These are phyloP conservation scores for Prorops nasuta DNA, from an alignment of 1,140 invertebrate species.

Conservation along the genomic window DNA sequence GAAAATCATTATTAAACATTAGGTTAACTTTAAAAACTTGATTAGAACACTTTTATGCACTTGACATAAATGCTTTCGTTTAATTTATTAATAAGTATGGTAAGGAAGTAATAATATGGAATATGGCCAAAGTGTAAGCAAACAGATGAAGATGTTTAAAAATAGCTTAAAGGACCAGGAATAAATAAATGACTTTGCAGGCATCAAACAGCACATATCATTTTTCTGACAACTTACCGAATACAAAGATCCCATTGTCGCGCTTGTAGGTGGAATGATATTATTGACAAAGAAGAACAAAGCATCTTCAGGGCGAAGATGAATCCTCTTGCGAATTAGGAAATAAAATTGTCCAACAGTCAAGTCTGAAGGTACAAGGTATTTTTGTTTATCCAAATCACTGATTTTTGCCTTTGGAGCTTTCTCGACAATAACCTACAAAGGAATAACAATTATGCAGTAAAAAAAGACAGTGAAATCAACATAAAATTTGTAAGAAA, in stretches of 20 bases:
- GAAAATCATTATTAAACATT: no score
- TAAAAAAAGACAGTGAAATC: no score
- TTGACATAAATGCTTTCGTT: no score
- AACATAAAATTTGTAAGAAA: no score
- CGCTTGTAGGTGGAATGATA: constrained; percentile 97
- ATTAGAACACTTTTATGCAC: no score
- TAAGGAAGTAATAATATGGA: no score
- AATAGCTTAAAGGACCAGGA: neutral
- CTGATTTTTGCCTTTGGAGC: constrained; percentile 97
- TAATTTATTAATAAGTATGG: no score
- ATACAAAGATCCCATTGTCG: constrained; percentile 99
- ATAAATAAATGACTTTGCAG: constrained; percentile 6
- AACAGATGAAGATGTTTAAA: neutral
- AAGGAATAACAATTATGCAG: constrained; percentile 15
- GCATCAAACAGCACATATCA: no score
- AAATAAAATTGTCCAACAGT: constrained; percentile 99
- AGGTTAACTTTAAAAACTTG: no score
- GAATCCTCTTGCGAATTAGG: constrained; percentile 94
- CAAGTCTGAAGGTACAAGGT: constrained; percentile 96
- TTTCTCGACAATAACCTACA: constrained; percentile 96
- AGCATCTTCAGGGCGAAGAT: constrained; percentile 96
- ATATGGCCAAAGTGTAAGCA: no score
- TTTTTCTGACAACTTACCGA: constrained; percentile 72
- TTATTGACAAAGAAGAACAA: constrained; percentile 99
- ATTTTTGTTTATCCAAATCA: constrained; percentile 99